Evolutionary conservation across 1,140 invertebrate species (phyloP).

Genomic region (Philopotamus ludificatus): DNA sequence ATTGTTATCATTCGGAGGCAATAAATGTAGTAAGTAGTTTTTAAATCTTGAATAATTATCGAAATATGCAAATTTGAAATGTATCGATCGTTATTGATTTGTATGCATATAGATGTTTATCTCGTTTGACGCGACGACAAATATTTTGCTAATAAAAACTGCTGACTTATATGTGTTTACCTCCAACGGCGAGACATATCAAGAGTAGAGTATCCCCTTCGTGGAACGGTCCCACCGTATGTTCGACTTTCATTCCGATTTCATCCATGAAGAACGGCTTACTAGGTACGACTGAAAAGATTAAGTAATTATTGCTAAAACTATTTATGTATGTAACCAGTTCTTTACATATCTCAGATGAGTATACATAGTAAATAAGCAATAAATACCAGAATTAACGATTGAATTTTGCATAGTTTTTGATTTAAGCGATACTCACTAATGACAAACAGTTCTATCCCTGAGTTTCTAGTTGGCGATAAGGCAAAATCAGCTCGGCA

Average conservation of each 20-base stretch:
- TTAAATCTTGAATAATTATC: too few relatives aligned
- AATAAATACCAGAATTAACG: not conserved
- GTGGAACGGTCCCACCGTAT: conserved; percentile 68
- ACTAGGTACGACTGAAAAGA: conserved; percentile 52
- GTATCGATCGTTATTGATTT: too few relatives aligned
- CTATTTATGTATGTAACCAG: too few relatives aligned
- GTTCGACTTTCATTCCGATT: conserved; percentile 51
- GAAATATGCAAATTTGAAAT: too few relatives aligned
- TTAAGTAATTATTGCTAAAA: too few relatives aligned
- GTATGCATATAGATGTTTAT: too few relatives aligned
- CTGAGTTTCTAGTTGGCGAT: conserved; percentile 69
- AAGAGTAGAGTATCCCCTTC: conserved; percentile 79
- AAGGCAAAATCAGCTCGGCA: conserved; percentile 74
- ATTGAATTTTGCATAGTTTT: not conserved
- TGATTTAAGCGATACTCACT: conserved; percentile 58
- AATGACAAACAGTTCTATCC: conserved; percentile 71
- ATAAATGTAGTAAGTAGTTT: too few relatives aligned
- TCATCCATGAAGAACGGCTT: conserved; percentile 55
- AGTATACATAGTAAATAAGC: not conserved
- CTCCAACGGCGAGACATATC: conserved; percentile 80
- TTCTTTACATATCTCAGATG: too few relatives aligned
- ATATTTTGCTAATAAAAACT: too few relatives aligned
- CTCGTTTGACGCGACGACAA: too few relatives aligned
- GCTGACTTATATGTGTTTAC: too few relatives aligned
- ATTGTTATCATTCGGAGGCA: too few relatives aligned